Percentiles rank a stretch among this genome's conserved stretches.
These are phyloP conservation scores for Rhopalosiphum nymphaeae DNA, from an alignment of 2,888 invertebrate genomes.

Conservation along the genomic window DNA sequence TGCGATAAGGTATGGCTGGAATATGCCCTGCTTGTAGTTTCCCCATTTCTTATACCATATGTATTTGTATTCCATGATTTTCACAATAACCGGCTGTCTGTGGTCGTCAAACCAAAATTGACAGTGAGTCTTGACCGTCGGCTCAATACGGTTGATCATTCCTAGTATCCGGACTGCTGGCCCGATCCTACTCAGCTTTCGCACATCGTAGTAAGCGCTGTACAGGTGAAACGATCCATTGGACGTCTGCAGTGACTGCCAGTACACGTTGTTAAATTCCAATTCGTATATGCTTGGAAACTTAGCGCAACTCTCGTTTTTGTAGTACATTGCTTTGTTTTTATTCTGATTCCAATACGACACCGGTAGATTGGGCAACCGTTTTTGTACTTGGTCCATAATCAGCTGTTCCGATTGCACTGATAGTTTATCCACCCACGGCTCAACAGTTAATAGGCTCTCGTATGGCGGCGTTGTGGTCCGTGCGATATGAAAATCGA, in stretches of 20 bases:
- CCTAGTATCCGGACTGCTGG: conserved; percentile 87
- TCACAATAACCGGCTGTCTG: conserved; percentile 84
- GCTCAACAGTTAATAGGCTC: conserved; percentile 72
- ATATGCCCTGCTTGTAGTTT: conserved; percentile 90
- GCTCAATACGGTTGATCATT: conserved; percentile 92
- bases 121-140: conserved; percentile 84
- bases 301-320: conserved; percentile 83
- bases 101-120: conserved; percentile 91
- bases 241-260: conserved; percentile 86
- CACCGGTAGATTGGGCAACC: conserved; percentile 86
- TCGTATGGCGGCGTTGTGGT: conserved; percentile 53
- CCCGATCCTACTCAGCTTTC: conserved; percentile 82
- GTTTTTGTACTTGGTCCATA: conserved; percentile 78
- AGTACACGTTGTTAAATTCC: conserved; percentile 93
- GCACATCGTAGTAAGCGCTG: conserved; percentile 89
- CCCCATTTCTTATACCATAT: conserved; percentile 97
- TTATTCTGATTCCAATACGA: conserved; percentile 88
- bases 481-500: not conserved
- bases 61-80: conserved; percentile 90
- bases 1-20: conserved; percentile 91
- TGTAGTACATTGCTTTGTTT: conserved; percentile 77
- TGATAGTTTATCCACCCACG: conserved; percentile 75
- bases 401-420: conserved; percentile 75
- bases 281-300: conserved; percentile 91
- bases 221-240: conserved; percentile 88